Base-by-base conservation (phyloP, 1,140 invertebrate species). In the Conus ventricosus region DNA sequence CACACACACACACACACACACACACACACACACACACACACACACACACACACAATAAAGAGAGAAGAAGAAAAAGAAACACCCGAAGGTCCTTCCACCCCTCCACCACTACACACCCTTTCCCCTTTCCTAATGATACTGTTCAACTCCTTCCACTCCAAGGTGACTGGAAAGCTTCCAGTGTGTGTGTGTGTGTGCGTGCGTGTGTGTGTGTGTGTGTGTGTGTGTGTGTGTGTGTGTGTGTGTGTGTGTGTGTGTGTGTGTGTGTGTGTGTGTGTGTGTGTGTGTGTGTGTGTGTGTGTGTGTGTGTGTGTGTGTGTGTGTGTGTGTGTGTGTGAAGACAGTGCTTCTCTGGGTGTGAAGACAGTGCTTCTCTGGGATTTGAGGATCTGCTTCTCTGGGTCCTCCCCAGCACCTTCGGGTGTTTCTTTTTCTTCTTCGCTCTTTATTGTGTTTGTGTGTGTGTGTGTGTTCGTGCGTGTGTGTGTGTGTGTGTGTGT, bases 121-220 rank as follows among this genome's bases (percentile, higher is more conserved):
- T n/a, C 20, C 8, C 25, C 27, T 39, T 17, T 11, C 10, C 20
- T 15, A 54, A 25, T 11, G n/a, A 83, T 23, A 23, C 51, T 55
- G n/a, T n/a, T 8, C 11, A 6, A 5, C 51, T 83, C 5, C 25
- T 23, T 10, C 81, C 8, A 83, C 20, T 54, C 13, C 17, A 7
- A 55, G 81, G 81, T 55, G 51, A 5, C 6, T 55, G 7, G 4
- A 25, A 8, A 8, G 39, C 6, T 27, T 78, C 5, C 6, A 78
- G 6, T 78, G n/a, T 78, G 76, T 39, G 25, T 39, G 76, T 39
- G 39, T 81, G 78, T 81, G 39, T 53, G 53, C 13, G 39, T 81
- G 78, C 20, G 78, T 81, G 78, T 81, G 78, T 81, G 78, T 81
- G 78, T 81, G 78, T 81, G 78, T 81, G 78, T 81, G 78, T 81